Evolutionary conservation across 2,113 vertebrate genomes (phyloP), one percentile per base, ranked within the genome.

Genomic region (Fulmarus glacialis): DNA sequence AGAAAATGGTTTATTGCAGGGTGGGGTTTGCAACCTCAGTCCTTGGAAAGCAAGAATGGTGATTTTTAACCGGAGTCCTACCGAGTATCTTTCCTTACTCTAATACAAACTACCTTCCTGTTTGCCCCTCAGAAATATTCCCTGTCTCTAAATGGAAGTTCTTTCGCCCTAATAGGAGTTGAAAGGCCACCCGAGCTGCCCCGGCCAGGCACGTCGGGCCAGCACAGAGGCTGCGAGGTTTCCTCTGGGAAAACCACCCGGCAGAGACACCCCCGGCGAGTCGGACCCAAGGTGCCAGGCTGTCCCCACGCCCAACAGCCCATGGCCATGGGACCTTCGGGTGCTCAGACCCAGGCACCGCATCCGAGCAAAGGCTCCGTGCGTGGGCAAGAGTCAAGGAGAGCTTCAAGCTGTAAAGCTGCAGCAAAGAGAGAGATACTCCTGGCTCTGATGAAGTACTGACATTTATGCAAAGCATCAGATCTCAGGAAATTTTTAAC

Each of bases 81-180:
- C 38, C 0, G 4, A 29, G 40, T 11, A 7, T 36, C 52, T 50
- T 4, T 8, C 7, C 82, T 17, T 5, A 38, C 43, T n/a, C 50
- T 1, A 3, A 40, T 16, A 22, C 21, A 6, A 6, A 26, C 26
- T 26, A 1, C 13, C 23, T 13, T 13, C 56, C 63, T 6, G 15
- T 17, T 4, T 3, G 34, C 9, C 20, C 58, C 12, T 3, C n/a
- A 1, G 58, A 27, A 85, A 77, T 1, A 10, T 4, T 15, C 63
- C 73, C 40, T 1, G 0, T 1, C 34, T 30, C 53, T 10, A 12
- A 36, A 42, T 1, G 29, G 36, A 27, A 23, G 2, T 6, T 6
- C 22, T 8, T 19, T 10, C 50, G 30, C 43, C 19, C 23, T 27
- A 8, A 4, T 0, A 1, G 0, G 1, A 22, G 38, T 3, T 30